These are phyloP conservation scores for Euproctis similis DNA, from an alignment of 2,888 invertebrate genomes.

Conservation along the genomic window DNA sequence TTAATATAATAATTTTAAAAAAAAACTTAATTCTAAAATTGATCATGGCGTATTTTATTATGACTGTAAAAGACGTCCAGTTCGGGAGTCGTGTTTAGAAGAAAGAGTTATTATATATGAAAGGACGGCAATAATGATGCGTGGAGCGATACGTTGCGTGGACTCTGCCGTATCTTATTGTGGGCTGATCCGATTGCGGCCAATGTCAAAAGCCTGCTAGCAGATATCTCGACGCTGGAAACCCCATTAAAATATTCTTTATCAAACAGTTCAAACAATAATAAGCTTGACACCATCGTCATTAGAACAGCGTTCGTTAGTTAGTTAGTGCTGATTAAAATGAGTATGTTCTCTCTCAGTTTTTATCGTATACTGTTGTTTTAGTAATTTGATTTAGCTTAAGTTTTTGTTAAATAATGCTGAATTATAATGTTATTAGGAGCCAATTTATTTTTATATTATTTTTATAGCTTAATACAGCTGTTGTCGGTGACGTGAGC, in stretches of 20 bases:
- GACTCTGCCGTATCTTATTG: slow-evolving; percentile 66
- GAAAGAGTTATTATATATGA: slow-evolving; percentile 15
- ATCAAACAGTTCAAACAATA: slow-evolving; percentile 54
- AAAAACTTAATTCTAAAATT: slow-evolving; percentile 59
- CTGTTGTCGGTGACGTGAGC: no score
- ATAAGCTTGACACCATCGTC: slow-evolving; percentile 47
- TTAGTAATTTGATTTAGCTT: not conserved
- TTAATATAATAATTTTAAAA: slow-evolving; percentile 57
- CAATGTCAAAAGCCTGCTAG: slow-evolving; percentile 77
- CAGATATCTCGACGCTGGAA: slow-evolving; percentile 76
- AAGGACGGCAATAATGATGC: slow-evolving; percentile 70
- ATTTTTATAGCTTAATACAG: no score
- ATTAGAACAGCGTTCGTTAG: slow-evolving; percentile 50
- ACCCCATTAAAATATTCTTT: slow-evolving; percentile 69
- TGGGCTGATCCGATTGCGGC: slow-evolving; percentile 60
- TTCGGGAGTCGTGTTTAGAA: slow-evolving; percentile 32
- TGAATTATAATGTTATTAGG: no score
- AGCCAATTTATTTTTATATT: no score
- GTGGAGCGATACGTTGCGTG: slow-evolving; percentile 61
- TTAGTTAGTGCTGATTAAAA: slow-evolving; percentile 45
- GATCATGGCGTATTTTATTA: slow-evolving; percentile 64
- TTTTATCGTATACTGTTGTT: not conserved
- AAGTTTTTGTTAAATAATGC: no score
- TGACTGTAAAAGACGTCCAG: slow-evolving; percentile 56
- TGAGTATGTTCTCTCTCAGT: not conserved